A percentile compares a stretch with the other conserved stretches of the same genome.
phyloP scores from a whole-genome alignment of 2,113 vertebrate species.

The Trogon surrucura region DNA sequence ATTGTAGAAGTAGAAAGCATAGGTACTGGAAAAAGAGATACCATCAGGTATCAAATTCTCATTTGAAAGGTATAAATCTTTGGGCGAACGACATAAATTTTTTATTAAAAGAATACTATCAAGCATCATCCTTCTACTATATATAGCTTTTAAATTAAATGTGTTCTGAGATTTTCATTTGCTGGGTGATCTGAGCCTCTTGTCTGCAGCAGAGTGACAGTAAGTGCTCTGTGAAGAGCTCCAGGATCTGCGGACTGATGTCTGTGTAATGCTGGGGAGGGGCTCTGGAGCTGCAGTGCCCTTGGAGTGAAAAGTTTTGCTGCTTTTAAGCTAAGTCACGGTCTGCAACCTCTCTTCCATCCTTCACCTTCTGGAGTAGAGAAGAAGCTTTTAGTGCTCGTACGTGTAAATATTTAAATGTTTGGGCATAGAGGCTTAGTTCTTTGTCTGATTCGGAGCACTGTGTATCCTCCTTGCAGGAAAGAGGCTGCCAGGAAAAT shows the following conservation, averaged over 20 bases:
- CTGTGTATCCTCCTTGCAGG: background rate
- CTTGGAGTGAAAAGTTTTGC: background rate
- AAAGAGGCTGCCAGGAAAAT: background rate
- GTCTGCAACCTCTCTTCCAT: background rate
- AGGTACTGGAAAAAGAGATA: background rate
- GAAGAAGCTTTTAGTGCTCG: background rate
- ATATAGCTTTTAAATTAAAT: constrained; percentile 15
- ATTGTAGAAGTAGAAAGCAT: background rate
- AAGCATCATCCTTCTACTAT: background rate
- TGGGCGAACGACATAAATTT: background rate
- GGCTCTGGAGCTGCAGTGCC: background rate
- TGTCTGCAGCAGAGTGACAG: background rate
- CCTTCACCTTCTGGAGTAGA: background rate
- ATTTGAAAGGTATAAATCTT: background rate
- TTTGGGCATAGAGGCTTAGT: background rate
- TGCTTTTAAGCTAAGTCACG: background rate
- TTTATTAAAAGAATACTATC: background rate
- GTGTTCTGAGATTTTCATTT: background rate
- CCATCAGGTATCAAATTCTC: background rate
- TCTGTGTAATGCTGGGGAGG: background rate
- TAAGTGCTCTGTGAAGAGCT: background rate
- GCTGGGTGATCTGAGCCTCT: background rate
- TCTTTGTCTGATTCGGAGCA: background rate
- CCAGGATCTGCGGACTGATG: background rate
- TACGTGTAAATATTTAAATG: background rate